A percentile compares a stretch with the other conserved stretches of the same genome.
Evolutionary conservation across 2,797 vertebrate species (phyloP).

Genomic region (Eutrigla gurnardus): DNA sequence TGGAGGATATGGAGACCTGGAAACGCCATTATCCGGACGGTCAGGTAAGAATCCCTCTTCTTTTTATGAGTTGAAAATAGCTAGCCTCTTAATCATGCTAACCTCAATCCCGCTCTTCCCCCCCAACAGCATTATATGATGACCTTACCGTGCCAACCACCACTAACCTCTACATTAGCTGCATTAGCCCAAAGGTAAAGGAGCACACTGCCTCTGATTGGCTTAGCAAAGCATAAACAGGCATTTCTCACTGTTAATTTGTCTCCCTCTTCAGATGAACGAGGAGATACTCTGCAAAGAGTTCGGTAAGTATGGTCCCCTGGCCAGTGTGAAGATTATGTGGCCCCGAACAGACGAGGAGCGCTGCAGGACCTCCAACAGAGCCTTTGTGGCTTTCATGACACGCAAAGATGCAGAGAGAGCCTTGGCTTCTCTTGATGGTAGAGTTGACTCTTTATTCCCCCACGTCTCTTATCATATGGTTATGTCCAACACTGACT

Average conservation of each 20-base stretch:
- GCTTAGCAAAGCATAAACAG: neutral
- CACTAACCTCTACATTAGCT: conserved; percentile 88
- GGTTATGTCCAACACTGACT: neutral
- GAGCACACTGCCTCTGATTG: neutral
- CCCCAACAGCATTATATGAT: conserved; percentile 82
- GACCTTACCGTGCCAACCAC: conserved; percentile 84
- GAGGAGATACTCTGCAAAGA: conserved; percentile 90
- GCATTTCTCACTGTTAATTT: neutral
- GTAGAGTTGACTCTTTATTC: conserved; percentile 57
- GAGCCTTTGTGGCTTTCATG: conserved; percentile 89
- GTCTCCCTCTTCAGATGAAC: conserved; percentile 80
- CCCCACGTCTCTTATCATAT: no score
- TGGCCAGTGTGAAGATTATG: conserved; percentile 90
- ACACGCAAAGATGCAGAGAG: conserved; percentile 87
- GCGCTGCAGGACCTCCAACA: conserved; percentile 84
- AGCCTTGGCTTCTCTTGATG: conserved; percentile 85
- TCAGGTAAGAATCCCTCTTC: conserved; percentile 75
- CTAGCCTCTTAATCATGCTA: neutral
- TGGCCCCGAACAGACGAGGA: conserved; percentile 89
- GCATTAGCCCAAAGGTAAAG: conserved; percentile 88
- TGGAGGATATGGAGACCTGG: conserved; percentile 72
- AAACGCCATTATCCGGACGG: conserved; percentile 76
- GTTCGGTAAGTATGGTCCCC: conserved; percentile 87
- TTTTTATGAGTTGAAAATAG: neutral
- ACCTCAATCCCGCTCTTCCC: conserved; percentile 8